A percentile compares a stretch with the other conserved stretches of the same genome.
Conservation (phyloP, 2,888 invertebrate genomes). For the Pemphredon lugubris region DNA sequence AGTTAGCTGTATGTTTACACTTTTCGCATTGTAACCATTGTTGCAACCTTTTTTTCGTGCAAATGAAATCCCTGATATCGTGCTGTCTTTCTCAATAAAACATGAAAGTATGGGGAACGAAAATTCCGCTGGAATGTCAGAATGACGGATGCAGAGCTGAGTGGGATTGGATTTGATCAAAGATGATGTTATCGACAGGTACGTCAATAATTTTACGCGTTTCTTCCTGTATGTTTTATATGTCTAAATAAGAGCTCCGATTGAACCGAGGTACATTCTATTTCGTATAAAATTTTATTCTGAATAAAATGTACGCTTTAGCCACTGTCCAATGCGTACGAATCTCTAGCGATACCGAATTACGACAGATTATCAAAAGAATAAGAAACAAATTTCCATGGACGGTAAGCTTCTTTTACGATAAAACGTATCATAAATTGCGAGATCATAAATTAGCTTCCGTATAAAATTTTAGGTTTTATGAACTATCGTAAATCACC, state of each 20-base stretch:
- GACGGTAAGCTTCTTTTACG: too few relatives aligned
- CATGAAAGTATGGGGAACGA: constrained; percentile 24
- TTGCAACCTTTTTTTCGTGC: too few relatives aligned
- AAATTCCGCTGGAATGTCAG: constrained; percentile 5
- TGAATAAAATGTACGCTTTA: too few relatives aligned
- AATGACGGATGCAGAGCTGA: background rate
- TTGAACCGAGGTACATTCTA: background rate
- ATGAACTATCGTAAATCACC: constrained; percentile 34
- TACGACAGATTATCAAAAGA: too few relatives aligned
- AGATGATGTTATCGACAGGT: constrained; percentile 48
- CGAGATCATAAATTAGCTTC: too few relatives aligned
- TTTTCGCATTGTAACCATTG: background rate
- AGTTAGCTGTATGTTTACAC: constrained; percentile 31
- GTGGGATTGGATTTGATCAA: constrained; percentile 25
- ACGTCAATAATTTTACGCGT: constrained; percentile 56
- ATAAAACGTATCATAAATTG: too few relatives aligned
- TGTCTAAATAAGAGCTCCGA: background rate
- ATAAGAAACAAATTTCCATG: too few relatives aligned
- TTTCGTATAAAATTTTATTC: background rate
- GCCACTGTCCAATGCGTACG: too few relatives aligned
- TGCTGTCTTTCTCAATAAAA: background rate
- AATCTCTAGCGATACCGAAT: too few relatives aligned
- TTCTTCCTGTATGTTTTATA: background rate
- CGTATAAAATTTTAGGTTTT: constrained; percentile 30
- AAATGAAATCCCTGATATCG: constrained; percentile 49